A percentile compares a stretch with the other conserved stretches of the same genome.
These are phyloP conservation scores for Hyposmocoma kahamanoa DNA, from an alignment of 1,140 invertebrate species.

Conservation along the genomic window DNA sequence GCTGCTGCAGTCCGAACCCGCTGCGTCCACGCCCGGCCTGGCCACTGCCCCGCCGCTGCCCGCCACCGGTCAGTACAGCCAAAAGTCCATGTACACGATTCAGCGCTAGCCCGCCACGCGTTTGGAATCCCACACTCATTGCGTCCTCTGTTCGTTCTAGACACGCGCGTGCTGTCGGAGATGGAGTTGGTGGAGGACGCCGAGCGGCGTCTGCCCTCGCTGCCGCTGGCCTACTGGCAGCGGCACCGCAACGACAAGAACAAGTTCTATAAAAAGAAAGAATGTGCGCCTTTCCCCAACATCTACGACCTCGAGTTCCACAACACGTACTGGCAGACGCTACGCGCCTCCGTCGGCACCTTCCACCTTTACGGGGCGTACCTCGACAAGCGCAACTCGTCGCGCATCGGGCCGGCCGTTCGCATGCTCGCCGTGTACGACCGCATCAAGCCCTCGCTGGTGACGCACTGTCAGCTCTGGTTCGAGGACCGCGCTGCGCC, in stretches of 20 bases:
- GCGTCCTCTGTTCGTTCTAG: constrained; percentile 10
- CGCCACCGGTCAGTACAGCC: constrained; percentile 50
- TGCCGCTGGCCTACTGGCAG: constrained; percentile 90
- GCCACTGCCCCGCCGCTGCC: constrained; percentile 47
- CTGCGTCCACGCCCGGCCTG: constrained; percentile 67
- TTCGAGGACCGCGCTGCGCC: constrained; percentile 88
- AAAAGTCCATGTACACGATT: too few relatives aligned
- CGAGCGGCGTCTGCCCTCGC: constrained; percentile 82
- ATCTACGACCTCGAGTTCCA: constrained; percentile 93
- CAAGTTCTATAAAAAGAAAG: constrained; percentile 82
- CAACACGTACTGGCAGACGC: constrained; percentile 92
- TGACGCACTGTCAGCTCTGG: constrained; percentile 92
- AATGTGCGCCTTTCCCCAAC: constrained; percentile 87
- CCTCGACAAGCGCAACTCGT: constrained; percentile 86
- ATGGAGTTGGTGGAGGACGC: constrained; percentile 85
- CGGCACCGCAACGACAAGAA: constrained; percentile 82
- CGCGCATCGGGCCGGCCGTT: constrained; percentile 85
- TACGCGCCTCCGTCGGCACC: constrained; percentile 86
- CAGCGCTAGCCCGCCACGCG: too few relatives aligned
- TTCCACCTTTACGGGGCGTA: constrained; percentile 94
- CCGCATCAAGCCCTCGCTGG: constrained; percentile 87
- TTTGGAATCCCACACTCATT: too few relatives aligned
- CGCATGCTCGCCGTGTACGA: constrained; percentile 94
- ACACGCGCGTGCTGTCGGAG: constrained; percentile 80
- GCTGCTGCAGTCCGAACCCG: constrained; percentile 56